Evolutionary conservation across 1,140 invertebrate genomes (phyloP).

Genomic region (Vanessa atalanta): DNA sequence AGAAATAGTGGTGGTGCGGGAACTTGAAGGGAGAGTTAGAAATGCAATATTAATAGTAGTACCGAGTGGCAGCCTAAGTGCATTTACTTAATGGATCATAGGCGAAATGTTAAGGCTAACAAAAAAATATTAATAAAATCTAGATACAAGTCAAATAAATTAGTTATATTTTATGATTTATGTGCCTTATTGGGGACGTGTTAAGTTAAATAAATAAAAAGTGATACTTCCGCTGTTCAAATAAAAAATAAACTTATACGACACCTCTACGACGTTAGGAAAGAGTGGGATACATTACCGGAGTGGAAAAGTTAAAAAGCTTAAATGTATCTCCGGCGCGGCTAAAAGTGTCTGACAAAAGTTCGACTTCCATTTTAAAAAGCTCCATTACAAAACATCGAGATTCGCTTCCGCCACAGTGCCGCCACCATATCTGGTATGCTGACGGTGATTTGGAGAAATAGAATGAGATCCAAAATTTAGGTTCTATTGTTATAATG

Average conservation of each 20-base stretch:
- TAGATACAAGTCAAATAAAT: slow-evolving; percentile 49
- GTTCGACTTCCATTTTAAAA: slow-evolving; percentile 81
- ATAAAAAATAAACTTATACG: slow-evolving; percentile 70
- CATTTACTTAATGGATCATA: slow-evolving; percentile 79
- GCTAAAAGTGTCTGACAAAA: slow-evolving; percentile 81
- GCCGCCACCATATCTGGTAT: slow-evolving; percentile 49
- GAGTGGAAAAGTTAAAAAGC: slow-evolving; percentile 81
- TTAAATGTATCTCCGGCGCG: slow-evolving; percentile 80
- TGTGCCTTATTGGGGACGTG: slow-evolving; percentile 51
- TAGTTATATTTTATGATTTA: slow-evolving; percentile 61
- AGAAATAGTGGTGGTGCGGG: slow-evolving; percentile 21
- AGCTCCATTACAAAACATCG: slow-evolving; percentile 81
- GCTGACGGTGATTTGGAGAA: slow-evolving; percentile 55
- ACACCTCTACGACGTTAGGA: slow-evolving; percentile 66
- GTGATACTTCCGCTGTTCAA: slow-evolving; percentile 53
- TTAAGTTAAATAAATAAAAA: slow-evolving; percentile 67
- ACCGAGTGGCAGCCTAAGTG: slow-evolving; percentile 69
- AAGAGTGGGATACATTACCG: slow-evolving; percentile 78
- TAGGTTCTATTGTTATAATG: slow-evolving; percentile 33
- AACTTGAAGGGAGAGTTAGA: slow-evolving; percentile 55
- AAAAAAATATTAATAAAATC: slow-evolving; percentile 51
- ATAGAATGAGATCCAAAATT: slow-evolving; percentile 64
- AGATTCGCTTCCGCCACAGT: slow-evolving; percentile 75
- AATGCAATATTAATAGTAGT: slow-evolving; percentile 78
- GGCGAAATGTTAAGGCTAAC: slow-evolving; percentile 68